These are phyloP conservation scores for Troides aeacus DNA, from an alignment of 2,888 invertebrate species.

Conservation along the genomic window DNA sequence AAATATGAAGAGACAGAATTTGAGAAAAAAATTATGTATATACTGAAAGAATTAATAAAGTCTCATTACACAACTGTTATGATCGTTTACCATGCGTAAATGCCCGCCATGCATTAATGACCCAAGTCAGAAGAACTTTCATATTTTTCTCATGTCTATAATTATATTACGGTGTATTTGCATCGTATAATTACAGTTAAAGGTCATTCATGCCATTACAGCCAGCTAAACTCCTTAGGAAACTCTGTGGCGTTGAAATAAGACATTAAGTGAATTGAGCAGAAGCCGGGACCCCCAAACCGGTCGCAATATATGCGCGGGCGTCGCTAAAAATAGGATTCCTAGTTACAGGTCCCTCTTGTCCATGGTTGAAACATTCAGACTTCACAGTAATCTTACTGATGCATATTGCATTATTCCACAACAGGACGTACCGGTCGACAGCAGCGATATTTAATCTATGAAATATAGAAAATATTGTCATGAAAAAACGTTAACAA, in stretches of 20 bases:
- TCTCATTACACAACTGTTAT: background rate
- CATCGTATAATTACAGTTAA: conserved; percentile 15
- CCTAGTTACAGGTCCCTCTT: conserved; percentile 21
- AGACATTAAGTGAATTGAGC: conserved; percentile 40
- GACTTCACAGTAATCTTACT: background rate
- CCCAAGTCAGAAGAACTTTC: background rate
- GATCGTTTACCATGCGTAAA: background rate
- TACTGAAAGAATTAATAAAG: background rate
- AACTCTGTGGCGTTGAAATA: conserved; percentile 33
- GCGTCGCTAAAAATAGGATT: conserved; percentile 35
- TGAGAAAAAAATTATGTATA: background rate
- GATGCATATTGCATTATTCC: background rate
- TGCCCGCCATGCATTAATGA: background rate
- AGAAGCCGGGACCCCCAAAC: conserved; percentile 33
- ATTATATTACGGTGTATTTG: conserved; percentile 8
- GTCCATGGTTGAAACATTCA: background rate
- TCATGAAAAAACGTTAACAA: background rate
- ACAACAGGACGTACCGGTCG: background rate
- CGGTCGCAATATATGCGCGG: conserved; percentile 37
- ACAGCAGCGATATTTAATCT: background rate
- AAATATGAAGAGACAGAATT: background rate
- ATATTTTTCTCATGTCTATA: background rate
- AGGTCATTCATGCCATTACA: conserved; percentile 27
- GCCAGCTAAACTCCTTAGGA: conserved; percentile 8
- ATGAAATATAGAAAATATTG: background rate